Percentiles rank a stretch among this genome's conserved stretches.
Evolutionary conservation across 2,888 invertebrate species (phyloP).

Genomic region (Therioaphis trifolii): DNA sequence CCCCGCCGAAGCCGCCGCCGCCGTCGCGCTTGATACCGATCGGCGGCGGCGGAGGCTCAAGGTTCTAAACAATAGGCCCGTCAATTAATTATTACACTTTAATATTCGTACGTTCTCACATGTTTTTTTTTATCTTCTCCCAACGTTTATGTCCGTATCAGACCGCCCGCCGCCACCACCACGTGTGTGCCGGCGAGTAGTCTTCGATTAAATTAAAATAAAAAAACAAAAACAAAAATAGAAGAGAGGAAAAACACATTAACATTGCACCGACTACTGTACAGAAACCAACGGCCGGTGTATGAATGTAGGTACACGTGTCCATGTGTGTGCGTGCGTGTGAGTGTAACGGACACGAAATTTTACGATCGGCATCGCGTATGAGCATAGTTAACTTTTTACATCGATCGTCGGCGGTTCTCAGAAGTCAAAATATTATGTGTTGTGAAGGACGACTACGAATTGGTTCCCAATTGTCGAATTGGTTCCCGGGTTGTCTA

Average conservation of each 20-base stretch:
- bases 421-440: too few relatives aligned
- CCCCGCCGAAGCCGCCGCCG: neutral
- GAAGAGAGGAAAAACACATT: neutral
- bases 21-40: conserved; percentile 8
- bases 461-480: too few relatives aligned
- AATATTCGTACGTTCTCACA: conserved; percentile 38
- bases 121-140: neutral
- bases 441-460: too few relatives aligned
- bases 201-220: neutral
- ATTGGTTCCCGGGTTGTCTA: too few relatives aligned
- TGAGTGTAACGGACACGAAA: too few relatives aligned
- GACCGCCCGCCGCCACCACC: neutral
- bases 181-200: neutral
- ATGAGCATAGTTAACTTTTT: too few relatives aligned
- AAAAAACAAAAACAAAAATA: too few relatives aligned
- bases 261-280: neutral
- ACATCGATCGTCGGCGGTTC: too few relatives aligned
- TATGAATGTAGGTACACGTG: too few relatives aligned
- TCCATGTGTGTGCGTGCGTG: too few relatives aligned
- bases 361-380: too few relatives aligned
- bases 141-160: conserved; percentile 3
- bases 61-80: conserved; percentile 26
- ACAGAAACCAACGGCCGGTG: neutral
- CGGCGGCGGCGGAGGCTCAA: conserved; percentile 22
- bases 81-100: conserved; percentile 22